A percentile compares a stretch with the other conserved stretches of the same genome.
Conservation (phyloP, 2,797 vertebrate species). For the Clarias pachynema region DNA sequence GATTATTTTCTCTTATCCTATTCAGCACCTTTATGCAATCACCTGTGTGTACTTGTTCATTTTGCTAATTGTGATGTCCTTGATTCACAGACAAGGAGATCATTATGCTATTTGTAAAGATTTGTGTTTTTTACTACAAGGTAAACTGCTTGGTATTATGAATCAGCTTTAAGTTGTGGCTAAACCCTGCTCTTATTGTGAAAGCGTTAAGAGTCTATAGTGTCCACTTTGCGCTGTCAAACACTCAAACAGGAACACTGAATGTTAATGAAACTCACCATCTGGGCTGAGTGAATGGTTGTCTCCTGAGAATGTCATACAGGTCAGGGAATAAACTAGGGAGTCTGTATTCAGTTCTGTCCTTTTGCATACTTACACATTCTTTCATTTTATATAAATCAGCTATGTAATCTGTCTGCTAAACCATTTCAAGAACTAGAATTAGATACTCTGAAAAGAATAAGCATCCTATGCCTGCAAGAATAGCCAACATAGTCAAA, state of each 20-base stretch:
- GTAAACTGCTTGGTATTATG: constrained; percentile 1
- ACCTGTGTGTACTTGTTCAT: constrained; percentile 5
- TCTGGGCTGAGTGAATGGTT: constrained; percentile 31
- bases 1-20: neutral
- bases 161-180: constrained; percentile 28
- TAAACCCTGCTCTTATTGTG: constrained; percentile 12
- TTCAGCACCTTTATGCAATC: neutral
- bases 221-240: constrained; percentile 17
- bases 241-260: neutral
- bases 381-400: neutral
- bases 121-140: neutral
- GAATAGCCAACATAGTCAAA: neutral
- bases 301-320: constrained; percentile 25
- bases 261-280: constrained; percentile 41
- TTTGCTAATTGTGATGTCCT: constrained; percentile 11
- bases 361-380: constrained; percentile 28
- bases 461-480: neutral
- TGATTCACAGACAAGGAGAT: neutral
- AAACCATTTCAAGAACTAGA: constrained; percentile 13
- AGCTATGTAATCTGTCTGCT: constrained; percentile 9
- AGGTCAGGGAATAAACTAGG: constrained; percentile 27
- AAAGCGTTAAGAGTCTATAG: neutral
- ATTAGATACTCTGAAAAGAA: constrained; percentile 10
- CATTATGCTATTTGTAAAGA: neutral
- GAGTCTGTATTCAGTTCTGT: neutral